A percentile compares a stretch with the other conserved stretches of the same genome.
These are phyloP conservation scores for Nematopogon swammerdamellus DNA, from an alignment of 2,888 invertebrate species.

Conservation along the genomic window DNA sequence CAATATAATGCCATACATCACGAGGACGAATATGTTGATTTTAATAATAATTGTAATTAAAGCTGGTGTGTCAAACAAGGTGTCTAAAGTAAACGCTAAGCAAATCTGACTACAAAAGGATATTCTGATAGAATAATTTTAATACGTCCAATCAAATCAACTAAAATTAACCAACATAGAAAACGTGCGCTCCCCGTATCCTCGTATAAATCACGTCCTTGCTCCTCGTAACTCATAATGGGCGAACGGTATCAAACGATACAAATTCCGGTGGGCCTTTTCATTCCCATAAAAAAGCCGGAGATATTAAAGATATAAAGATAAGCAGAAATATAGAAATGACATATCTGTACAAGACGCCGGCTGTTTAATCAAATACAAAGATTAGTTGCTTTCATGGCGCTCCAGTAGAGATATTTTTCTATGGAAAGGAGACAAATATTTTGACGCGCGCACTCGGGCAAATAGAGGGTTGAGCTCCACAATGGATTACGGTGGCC, in stretches of 20 bases:
- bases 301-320: slow-evolving; percentile 29
- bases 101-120: too few relatives aligned
- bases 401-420: slow-evolving; percentile 17
- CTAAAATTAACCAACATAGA: too few relatives aligned
- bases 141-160: too few relatives aligned
- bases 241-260: not conserved
- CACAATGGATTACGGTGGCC: slow-evolving; percentile 29
- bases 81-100: too few relatives aligned
- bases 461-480: slow-evolving; percentile 30
- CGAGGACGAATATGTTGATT: too few relatives aligned
- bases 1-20: too few relatives aligned
- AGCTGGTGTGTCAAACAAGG: too few relatives aligned
- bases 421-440: slow-evolving; percentile 39
- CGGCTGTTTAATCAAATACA: slow-evolving; percentile 52
- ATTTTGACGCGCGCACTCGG: slow-evolving; percentile 40
- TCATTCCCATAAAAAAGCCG: not conserved
- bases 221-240: not conserved
- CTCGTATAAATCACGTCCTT: not conserved
- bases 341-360: slow-evolving; percentile 27
- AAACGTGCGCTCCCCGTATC: too few relatives aligned
- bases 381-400: slow-evolving; percentile 38
- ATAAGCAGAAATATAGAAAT: slow-evolving; percentile 26
- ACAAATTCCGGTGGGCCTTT: not conserved
- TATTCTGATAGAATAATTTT: too few relatives aligned
- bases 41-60: too few relatives aligned